These are phyloP conservation scores for Trididemnum miniatum DNA, from an alignment of 23 tunicate genomes.

Conservation along the genomic window DNA sequence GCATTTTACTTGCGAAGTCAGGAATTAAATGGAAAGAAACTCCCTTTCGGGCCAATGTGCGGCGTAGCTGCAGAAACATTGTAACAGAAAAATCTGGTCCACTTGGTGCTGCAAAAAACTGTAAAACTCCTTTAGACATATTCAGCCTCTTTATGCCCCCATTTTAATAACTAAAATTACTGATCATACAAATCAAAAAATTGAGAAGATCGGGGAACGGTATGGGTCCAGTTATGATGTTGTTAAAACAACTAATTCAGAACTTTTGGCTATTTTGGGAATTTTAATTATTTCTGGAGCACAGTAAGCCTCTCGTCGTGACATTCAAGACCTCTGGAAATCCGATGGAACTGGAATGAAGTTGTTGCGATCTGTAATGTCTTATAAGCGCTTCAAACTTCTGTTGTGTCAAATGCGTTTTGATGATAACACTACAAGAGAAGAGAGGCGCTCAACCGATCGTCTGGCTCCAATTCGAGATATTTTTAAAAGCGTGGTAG, in stretches of 20 bases:
- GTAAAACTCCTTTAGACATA: constrained; percentile 2
- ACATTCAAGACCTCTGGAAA: constrained; percentile 10
- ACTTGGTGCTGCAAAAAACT: neutral
- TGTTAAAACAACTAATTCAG: constrained; percentile 1
- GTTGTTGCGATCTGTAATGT: neutral
- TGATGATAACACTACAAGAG: constrained; percentile 8
- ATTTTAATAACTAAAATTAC: neutral
- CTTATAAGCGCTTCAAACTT: neutral
- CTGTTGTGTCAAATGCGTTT: constrained; percentile 3
- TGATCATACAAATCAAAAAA: constrained; percentile 16
- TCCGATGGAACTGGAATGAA: constrained; percentile 14
- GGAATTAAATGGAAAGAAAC: constrained; percentile 8
- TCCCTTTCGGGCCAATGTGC: constrained; percentile 4
- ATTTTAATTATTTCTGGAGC: constrained; percentile 2
- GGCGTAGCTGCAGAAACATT: constrained; percentile 8
- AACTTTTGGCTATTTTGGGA: neutral
- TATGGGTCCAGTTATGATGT: neutral
- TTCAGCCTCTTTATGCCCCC: constrained; percentile 6
- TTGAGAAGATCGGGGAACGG: constrained; percentile 10
- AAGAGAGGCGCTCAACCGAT: neutral
- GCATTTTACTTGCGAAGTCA: neutral
- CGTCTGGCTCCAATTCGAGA: constrained; percentile 20
- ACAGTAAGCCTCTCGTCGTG: neutral
- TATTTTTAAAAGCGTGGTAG: constrained; percentile 11
- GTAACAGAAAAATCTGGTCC: neutral